Evolutionary conservation across 2,888 invertebrate genomes (phyloP).

Genomic region (Agonopterix alstromeriana): DNA sequence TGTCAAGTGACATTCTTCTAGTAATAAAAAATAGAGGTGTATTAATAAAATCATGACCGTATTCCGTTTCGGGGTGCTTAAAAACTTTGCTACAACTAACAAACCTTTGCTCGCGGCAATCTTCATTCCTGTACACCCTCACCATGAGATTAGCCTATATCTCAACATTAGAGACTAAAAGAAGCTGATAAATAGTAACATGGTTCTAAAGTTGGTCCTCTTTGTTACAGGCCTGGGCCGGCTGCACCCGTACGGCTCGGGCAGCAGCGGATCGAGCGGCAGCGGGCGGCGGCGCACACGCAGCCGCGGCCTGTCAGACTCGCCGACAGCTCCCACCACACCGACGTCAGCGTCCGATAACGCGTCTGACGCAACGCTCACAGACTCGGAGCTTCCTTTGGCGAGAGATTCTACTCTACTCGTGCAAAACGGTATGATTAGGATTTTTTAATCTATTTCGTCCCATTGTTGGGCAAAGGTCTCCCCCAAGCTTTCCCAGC

Average conservation of each 20-base stretch:
- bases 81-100: too few relatives aligned
- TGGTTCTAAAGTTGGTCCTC: background rate
- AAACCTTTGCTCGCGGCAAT: too few relatives aligned
- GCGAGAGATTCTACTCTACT: constrained; percentile 88
- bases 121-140: too few relatives aligned
- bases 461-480: too few relatives aligned
- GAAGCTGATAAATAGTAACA: background rate
- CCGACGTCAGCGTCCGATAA: constrained; percentile 85
- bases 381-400: constrained; percentile 88
- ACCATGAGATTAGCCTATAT: too few relatives aligned
- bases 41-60: too few relatives aligned
- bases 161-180: too few relatives aligned
- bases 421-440: constrained; percentile 84
- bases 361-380: constrained; percentile 90
- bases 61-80: too few relatives aligned
- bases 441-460: too few relatives aligned
- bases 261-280: constrained; percentile 73
- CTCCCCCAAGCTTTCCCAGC: too few relatives aligned
- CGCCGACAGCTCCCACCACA: constrained; percentile 79
- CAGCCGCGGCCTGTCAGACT: constrained; percentile 82
- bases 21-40: too few relatives aligned
- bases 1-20: too few relatives aligned
- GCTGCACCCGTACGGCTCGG: constrained; percentile 89
- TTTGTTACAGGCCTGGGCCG: constrained; percentile 82
- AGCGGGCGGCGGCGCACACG: constrained; percentile 78